A percentile compares a stretch with the other conserved stretches of the same genome.
Conservation (phyloP, 1,140 invertebrate genomes). For the Temnothorax nylanderi region DNA sequence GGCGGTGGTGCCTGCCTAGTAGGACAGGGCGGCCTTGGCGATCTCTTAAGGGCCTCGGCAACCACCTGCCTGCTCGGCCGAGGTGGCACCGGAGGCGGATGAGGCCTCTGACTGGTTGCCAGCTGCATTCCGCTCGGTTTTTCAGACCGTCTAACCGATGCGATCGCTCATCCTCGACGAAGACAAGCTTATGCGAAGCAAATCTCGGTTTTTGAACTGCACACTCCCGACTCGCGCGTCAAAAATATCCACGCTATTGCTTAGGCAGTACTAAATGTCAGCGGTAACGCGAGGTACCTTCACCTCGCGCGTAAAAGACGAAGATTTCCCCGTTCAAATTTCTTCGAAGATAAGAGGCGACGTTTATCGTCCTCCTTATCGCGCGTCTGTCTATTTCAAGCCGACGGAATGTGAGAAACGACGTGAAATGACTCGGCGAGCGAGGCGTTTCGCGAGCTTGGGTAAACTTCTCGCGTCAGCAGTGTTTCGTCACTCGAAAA, state of each 20-base stretch:
- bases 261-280: constrained; percentile 28
- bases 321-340: background rate
- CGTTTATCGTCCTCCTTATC: constrained; percentile 37
- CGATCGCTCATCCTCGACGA: constrained; percentile 27
- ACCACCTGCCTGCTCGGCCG: constrained; percentile 89
- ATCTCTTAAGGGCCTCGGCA: constrained; percentile 89
- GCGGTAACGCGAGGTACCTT: constrained; percentile 22
- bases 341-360: constrained; percentile 18
- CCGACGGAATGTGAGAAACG: background rate
- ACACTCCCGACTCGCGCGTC: background rate
- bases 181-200: background rate
- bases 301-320: background rate
- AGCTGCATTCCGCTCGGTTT: constrained; percentile 79
- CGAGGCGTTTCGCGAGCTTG: background rate
- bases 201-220: background rate
- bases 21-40: constrained; percentile 85
- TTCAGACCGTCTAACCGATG: background rate
- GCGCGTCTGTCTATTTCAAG: background rate
- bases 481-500: background rate
- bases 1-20: constrained; percentile 84
- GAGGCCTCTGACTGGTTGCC: constrained; percentile 82
- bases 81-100: constrained; percentile 91
- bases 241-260: background rate
- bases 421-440: background rate
- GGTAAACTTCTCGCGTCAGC: background rate